phyloP scores from a whole-genome alignment of 2,797 vertebrate genomes.

The Catostomus latipinnis region DNA sequence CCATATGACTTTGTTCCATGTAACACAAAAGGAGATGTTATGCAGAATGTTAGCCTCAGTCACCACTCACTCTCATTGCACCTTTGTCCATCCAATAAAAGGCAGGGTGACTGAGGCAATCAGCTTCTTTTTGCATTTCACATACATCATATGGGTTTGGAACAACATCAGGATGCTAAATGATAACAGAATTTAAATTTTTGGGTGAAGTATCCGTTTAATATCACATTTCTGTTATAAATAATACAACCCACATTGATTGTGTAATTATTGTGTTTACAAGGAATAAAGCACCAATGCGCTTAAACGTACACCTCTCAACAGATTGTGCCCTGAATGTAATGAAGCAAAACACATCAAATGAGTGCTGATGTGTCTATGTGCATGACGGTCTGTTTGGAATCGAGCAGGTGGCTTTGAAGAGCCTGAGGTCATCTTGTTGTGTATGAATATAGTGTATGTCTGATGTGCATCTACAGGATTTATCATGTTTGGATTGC shows the following conservation, averaged over 20 bases:
- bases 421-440: slow-evolving; percentile 2
- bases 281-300: neutral
- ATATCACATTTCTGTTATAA: neutral
- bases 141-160: no score
- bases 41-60: no score
- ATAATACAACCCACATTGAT: neutral
- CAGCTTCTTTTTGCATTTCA: no score
- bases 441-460: neutral
- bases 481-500: neutral
- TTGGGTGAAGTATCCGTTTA: no score
- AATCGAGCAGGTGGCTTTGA: slow-evolving; percentile 60
- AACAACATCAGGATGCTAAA: no score
- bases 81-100: no score
- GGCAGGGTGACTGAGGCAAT: no score
- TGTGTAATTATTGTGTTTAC: neutral
- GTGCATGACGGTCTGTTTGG: neutral
- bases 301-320: neutral
- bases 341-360: neutral
- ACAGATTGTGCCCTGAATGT: neutral
- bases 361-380: slow-evolving; percentile 6
- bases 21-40: no score
- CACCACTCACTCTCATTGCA: no score
- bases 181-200: neutral
- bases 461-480: slow-evolving; percentile 15
- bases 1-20: no score